Base-by-base conservation (phyloP, 2,797 vertebrate genomes). In the Sarcophilus harrisii region DNA sequence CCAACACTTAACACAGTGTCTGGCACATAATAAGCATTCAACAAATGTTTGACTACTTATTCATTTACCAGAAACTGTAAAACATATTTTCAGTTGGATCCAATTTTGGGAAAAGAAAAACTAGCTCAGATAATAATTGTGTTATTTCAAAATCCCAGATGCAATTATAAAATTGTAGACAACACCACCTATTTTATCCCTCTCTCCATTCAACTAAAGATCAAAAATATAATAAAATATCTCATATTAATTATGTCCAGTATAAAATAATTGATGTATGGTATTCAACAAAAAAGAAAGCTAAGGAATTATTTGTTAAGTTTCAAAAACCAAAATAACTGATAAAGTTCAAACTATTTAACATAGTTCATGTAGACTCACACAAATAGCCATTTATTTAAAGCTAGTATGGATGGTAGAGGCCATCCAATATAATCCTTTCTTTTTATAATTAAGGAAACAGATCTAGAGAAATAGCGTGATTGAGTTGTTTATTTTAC, bases 81-180 rank as follows among this genome's bases (percentile, higher is more conserved):
- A 90, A 30, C 6, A 18, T 92, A 57, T 90, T 95, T 94, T 29
- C 92, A 14, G n/a, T 93, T 58, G 92, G 58, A 93, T 90, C 92
- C 45, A 94, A 57, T 27, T 94, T 32, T 95, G 59, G 18, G 57
- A 94, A 95, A 94, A 27, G 32, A 92, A 45, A 94, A 89, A 91
- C 27, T 11, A 94, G 12, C 3, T 87, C 38, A 94, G 57, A 95
- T 0, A 73, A 89, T 1, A 58, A 11, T 45, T 55, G 91, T 52
- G 81, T 92, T 96, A 52, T 54, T 92, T 95, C 21, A 93, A 90
- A 95, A 30, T 4, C 52, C 16, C 62, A 27, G 32, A 55, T 96
- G 93, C 49, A 90, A 73, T 66, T 73, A 49, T 10, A 27, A 52
- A 73, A 62, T 3, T 38, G 52, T 24, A 28, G 59, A 45, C 55